A percentile compares a stretch with the other conserved stretches of the same genome.
These are phyloP conservation scores for Lysandra bellargus DNA, from an alignment of 2,888 invertebrate species.

Conservation along the genomic window DNA sequence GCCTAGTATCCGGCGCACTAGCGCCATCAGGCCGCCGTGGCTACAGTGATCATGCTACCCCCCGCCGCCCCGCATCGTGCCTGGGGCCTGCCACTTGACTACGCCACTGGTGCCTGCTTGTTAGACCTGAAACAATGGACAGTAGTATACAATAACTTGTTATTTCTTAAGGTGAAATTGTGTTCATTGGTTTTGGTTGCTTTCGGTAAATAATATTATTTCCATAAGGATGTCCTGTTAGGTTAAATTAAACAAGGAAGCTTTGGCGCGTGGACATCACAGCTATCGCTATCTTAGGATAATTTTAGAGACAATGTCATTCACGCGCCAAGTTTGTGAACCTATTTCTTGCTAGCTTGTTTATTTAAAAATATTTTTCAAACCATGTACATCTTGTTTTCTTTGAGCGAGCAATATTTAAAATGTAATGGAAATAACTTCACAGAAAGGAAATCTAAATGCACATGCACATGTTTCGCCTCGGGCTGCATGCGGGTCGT, in stretches of 20 bases:
- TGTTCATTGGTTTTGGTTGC: neutral
- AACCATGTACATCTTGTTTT: neutral
- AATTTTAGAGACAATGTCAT: neutral
- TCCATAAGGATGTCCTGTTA: too few species aligned
- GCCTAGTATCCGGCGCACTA: conserved; percentile 91
- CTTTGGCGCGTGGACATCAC: too few species aligned
- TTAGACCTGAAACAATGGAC: conserved; percentile 59
- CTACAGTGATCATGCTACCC: conserved; percentile 79
- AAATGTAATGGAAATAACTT: conserved; percentile 13
- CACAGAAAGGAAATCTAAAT: conserved; percentile 1
- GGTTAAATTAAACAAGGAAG: too few species aligned
- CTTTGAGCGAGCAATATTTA: conserved; percentile 3
- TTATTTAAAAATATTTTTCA: neutral
- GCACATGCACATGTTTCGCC: conserved; percentile 9
- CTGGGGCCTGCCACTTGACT: conserved; percentile 40
- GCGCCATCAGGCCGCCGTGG: conserved; percentile 89
- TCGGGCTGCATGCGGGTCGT: conserved; percentile 19
- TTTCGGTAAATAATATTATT: neutral
- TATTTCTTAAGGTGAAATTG: neutral
- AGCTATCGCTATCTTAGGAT: too few species aligned
- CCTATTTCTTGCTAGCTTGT: neutral
- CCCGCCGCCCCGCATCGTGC: conserved; percentile 62
- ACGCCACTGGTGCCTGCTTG: conserved; percentile 23
- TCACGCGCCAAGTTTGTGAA: neutral
- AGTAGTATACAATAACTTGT: conserved; percentile 34